A percentile compares a stretch with the other conserved stretches of the same genome.
Conservation (phyloP, 1,140 invertebrate species). For the Lordiphosa collinella region DNA sequence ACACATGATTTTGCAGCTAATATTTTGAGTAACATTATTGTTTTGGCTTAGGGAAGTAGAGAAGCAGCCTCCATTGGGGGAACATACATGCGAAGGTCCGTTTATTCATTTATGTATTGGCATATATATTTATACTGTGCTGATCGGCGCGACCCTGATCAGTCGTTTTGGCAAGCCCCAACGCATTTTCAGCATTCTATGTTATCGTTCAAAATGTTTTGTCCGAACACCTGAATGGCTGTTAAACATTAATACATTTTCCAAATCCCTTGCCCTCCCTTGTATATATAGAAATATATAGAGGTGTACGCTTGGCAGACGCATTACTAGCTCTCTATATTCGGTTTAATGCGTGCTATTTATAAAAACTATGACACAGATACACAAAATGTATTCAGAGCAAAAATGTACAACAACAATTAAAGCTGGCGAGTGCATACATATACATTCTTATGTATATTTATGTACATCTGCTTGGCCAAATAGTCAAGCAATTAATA, state of each 20-base stretch:
- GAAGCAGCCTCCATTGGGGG: constrained; percentile 13
- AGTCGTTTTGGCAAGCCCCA: constrained; percentile 53
- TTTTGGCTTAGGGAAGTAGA: neutral
- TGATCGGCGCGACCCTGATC: constrained; percentile 56
- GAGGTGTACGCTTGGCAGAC: constrained; percentile 36
- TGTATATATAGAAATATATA: constrained; percentile 38
- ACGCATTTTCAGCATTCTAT: constrained; percentile 22
- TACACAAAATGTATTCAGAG: constrained; percentile 66
- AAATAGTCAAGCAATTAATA: constrained; percentile 13
- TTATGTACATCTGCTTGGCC: neutral
- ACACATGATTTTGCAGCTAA: constrained; percentile 68
- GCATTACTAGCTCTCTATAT: constrained; percentile 47
- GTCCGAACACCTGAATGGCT: constrained; percentile 58
- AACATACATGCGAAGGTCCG: neutral
- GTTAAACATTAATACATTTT: constrained; percentile 41
- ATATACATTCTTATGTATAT: constrained; percentile 6
- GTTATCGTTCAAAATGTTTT: constrained; percentile 69
- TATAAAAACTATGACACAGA: constrained; percentile 78
- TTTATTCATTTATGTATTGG: constrained; percentile 12
- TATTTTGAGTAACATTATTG: constrained; percentile 37
- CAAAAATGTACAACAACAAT: constrained; percentile 72
- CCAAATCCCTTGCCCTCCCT: constrained; percentile 16
- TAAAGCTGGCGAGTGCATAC: constrained; percentile 15
- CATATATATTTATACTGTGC: constrained; percentile 41
- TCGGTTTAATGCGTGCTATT: constrained; percentile 69